Base-by-base conservation (phyloP, 2,113 vertebrate genomes). In the Panthera tigris region DNA sequence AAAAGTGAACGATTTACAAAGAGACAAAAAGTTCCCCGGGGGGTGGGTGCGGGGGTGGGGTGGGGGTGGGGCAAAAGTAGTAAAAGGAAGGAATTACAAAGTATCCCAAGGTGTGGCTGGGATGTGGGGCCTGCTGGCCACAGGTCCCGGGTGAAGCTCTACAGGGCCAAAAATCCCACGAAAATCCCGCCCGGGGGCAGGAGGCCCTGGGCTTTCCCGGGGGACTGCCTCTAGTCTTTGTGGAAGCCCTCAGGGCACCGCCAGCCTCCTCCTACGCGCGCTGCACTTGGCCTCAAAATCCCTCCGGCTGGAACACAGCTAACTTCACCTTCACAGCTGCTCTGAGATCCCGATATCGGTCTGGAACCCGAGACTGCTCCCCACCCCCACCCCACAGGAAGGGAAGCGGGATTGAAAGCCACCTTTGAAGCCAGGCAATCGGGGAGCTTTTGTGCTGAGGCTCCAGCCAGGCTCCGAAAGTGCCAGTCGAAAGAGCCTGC, bases 1-100 rank as follows among this genome's bases (percentile, higher is more conserved):
- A n/a, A 94, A 81, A 90, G 36, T 15, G 33, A 87, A 94, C 57
- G 11, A 33, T 63, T 41, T 27, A 55, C 89, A 23, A 79, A 95
- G 33, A 57, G 52, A 79, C 5, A 31, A 78, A 41, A 45, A 39
- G 11, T 83, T 68, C 25, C 33, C 7, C 2, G 11, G 50, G 65
- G 33, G 21, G 57, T 57, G 9, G n/a, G 74, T 19, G 13, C 1
- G 29, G n/a, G 10, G 18, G n/a, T 7, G 18, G 36, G 36, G 36
- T 3, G 36, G 36, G 15, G 25, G 21, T 13, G 36, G 13, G 39
- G 12, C 73, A 76, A 48, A 78, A 27, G 1, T 10, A 45, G 15
- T 50, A 29, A 71, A 89, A 86, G 14, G 18, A 61, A 84, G 33
- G 23, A 41, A 55, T n/a, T 76, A 29, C 12, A 57, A 66, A 73